Evolutionary conservation across 2,797 vertebrate species (phyloP).

Genomic region (Ciconia nigra): DNA sequence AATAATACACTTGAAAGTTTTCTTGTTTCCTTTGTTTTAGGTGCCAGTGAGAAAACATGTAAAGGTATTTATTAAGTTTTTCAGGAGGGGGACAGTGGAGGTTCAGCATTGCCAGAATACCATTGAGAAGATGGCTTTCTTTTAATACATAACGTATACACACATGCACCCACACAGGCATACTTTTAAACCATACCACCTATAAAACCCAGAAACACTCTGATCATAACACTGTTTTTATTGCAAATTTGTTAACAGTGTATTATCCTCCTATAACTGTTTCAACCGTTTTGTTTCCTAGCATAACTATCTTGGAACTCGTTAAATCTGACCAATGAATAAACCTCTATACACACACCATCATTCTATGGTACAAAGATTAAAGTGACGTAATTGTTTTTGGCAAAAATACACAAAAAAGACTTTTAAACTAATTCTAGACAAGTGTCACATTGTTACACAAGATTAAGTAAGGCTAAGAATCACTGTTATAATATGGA

Average conservation of each 20-base stretch:
- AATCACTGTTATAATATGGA: background rate
- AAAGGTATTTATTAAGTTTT: background rate
- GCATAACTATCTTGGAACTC: background rate
- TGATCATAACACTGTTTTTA: background rate
- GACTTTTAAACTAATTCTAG: background rate
- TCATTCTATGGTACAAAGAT: background rate
- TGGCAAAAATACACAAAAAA: background rate
- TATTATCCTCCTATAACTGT: background rate
- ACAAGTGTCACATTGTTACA: background rate
- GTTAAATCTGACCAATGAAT: background rate
- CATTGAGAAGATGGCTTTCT: background rate
- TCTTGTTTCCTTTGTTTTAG: background rate
- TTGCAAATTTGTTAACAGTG: background rate
- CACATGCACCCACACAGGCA: background rate
- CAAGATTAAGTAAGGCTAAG: background rate
- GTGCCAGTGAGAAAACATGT: background rate
- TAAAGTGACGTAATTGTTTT: background rate
- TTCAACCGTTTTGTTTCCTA: background rate
- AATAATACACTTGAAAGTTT: background rate
- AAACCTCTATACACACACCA: background rate
- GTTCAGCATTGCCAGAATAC: background rate
- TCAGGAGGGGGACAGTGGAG: background rate
- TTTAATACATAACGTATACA: background rate
- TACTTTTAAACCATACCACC: fast-evolving
- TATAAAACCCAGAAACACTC: background rate